Percentiles rank a stretch among this genome's conserved stretches.
phyloP scores from a whole-genome alignment of 1,140 invertebrate genomes.

The Drosophila mojavensis region DNA sequence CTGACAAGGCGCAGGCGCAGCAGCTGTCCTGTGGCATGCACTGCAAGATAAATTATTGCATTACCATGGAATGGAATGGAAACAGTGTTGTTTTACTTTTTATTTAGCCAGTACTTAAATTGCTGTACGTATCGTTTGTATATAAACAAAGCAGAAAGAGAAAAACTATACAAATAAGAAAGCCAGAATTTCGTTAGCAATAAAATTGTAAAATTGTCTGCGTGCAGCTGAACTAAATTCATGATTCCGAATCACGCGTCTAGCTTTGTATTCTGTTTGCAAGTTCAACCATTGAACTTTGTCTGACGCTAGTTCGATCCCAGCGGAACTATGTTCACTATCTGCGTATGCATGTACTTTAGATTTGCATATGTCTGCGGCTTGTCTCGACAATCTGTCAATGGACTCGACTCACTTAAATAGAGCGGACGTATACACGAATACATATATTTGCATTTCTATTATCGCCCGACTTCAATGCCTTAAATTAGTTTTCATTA shows the following conservation, averaged over 20 bases:
- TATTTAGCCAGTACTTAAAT: too few relatives aligned
- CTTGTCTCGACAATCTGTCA: conserved; percentile 55
- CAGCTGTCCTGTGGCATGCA: conserved; percentile 25
- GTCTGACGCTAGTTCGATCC: conserved; percentile 22
- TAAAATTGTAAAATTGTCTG: neutral
- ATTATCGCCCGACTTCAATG: conserved; percentile 42
- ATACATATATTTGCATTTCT: conserved; percentile 49
- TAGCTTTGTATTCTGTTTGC: conserved; percentile 3
- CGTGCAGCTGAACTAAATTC: neutral
- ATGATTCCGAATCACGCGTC: conserved; percentile 18
- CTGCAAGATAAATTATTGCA: conserved; percentile 32
- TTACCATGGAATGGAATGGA: conserved; percentile 23
- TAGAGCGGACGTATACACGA: conserved; percentile 19
- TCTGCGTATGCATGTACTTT: conserved; percentile 10
- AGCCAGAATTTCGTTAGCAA: neutral
- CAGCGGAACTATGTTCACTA: conserved; percentile 26
- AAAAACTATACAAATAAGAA: conserved; percentile 1
- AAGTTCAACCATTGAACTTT: conserved; percentile 36
- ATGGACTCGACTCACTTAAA: conserved; percentile 47
- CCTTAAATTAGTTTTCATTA: conserved; percentile 43
- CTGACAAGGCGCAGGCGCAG: conserved; percentile 36
- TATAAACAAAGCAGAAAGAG: conserved; percentile 11
- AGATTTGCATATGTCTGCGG: conserved; percentile 25
- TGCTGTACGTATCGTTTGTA: neutral
- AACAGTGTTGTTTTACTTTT: neutral